These are phyloP conservation scores for Agriopis marginaria DNA, from an alignment of 2,888 invertebrate genomes.

Conservation along the genomic window DNA sequence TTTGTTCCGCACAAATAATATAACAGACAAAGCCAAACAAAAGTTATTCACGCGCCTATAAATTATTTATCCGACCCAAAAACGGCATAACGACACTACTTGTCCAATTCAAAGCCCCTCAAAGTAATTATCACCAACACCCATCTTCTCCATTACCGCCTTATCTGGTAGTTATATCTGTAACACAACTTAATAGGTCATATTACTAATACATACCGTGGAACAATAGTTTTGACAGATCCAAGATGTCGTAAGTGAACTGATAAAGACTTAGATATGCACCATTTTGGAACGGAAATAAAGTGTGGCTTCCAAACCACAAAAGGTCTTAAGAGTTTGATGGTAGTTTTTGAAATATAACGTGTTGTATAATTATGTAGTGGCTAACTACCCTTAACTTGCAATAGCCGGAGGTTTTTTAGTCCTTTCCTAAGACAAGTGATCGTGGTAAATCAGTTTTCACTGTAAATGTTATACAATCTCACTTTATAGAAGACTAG, in stretches of 20 bases:
- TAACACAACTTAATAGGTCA: conserved; percentile 65
- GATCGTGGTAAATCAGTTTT: conserved; percentile 47
- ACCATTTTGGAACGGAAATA: conserved; percentile 13
- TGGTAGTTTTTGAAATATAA: background rate
- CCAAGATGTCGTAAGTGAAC: conserved; percentile 29
- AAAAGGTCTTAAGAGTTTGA: conserved; percentile 13
- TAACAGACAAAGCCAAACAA: conserved; percentile 44
- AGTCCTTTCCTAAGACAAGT: conserved; percentile 20
- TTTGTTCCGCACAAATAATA: conserved; percentile 35
- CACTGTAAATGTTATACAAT: conserved; percentile 34
- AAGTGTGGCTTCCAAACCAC: background rate
- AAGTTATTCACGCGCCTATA: conserved; percentile 52
- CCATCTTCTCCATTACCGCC: conserved; percentile 65
- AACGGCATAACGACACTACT: conserved; percentile 52
- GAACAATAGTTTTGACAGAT: conserved; percentile 26
- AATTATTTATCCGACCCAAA: conserved; percentile 62
- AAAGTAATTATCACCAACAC: conserved; percentile 64
- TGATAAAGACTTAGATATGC: conserved; percentile 1
- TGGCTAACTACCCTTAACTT: conserved; percentile 28
- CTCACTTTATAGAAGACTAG: too few relatives aligned
- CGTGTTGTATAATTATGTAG: background rate
- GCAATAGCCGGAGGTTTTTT: conserved; percentile 39
- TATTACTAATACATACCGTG: conserved; percentile 51
- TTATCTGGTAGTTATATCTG: conserved; percentile 59
- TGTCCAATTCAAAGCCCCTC: conserved; percentile 47